Evolutionary conservation across 1,140 invertebrate genomes (phyloP).

Genomic region (Apis florea): DNA sequence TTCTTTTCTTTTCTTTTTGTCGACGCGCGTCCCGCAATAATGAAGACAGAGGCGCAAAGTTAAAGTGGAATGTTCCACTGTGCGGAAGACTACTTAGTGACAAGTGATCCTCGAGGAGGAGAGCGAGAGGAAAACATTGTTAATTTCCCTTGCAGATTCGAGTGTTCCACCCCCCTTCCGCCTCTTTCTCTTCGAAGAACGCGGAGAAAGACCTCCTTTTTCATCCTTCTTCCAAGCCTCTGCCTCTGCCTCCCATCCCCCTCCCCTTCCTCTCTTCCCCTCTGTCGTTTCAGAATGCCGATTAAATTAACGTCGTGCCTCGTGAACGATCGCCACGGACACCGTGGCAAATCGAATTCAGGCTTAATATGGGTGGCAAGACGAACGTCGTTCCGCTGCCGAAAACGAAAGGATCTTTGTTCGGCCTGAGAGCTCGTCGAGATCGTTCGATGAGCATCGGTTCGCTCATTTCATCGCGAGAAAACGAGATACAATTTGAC

Average conservation of each 20-base stretch:
- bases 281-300: slow-evolving; percentile 64
- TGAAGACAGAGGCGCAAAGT: slow-evolving; percentile 56
- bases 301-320: slow-evolving; percentile 67
- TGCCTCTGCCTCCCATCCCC: background rate
- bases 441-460: background rate
- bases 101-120: slow-evolving; percentile 65
- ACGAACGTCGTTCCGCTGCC: background rate
- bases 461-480: background rate
- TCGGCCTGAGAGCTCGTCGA: background rate
- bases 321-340: slow-evolving; percentile 57
- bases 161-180: slow-evolving; percentile 48
- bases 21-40: slow-evolving; percentile 21
- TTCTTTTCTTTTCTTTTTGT: background rate
- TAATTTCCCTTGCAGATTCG: slow-evolving; percentile 73
- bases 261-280: slow-evolving; percentile 27
- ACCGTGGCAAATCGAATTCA: slow-evolving; percentile 62
- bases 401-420: background rate
- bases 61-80: slow-evolving; percentile 63
- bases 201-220: slow-evolving; percentile 18
- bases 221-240: background rate
- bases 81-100: slow-evolving; percentile 62
- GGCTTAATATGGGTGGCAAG: slow-evolving; percentile 32
- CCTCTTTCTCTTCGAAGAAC: no score
- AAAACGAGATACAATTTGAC: background rate
- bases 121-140: slow-evolving; percentile 71